Base-by-base conservation (phyloP, 2,797 vertebrate genomes). In the Microctenopoma lineatum region DNA sequence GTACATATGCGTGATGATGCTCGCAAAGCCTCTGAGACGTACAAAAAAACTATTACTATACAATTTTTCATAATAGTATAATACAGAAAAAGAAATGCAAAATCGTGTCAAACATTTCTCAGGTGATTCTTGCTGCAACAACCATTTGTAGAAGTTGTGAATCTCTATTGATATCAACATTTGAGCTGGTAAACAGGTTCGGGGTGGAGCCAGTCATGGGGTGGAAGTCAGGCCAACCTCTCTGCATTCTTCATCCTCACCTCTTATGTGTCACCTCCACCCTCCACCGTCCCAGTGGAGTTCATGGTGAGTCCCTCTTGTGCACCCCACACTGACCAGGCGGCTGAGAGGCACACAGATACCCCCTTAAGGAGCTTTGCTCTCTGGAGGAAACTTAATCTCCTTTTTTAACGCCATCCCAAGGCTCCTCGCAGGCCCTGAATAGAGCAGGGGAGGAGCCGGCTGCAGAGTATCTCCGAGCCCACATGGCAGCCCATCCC, bases 321-420 rank as follows among this genome's bases (percentile, higher is more conserved):
- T 10, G 79, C 82, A 82, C 89, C 89, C 88, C 88, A 91, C 75
- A 93, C 91, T 94, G 94, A 94, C 93, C 94, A 90, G 91, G 91
- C 89, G 62, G 84, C 88, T 92, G 89, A 93, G 91, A 94, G 91
- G 91, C 91, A 92, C 89, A 92, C 82, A 92, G 94, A 95, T 94
- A 94, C 91, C 91, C 92, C 91, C 89, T 91, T 94, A 94, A 94
- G 92, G 89, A 94, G 93, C 90, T 94, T 94, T 94, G 89, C 93
- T 92, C 93, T 92, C 91, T 86, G 87, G 91, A 93, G 92, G 91
- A 93, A 93, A 94, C 91, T 92, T 95, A 94, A 94, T 94, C 94
- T 93, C 88, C 91, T 91, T 93, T 93, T 94, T 93, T 91, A 93
- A 90, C 92, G 87, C 91, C 91, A 91, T 92, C 90, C 85, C 83